Evolutionary conservation across 2,113 vertebrate species (phyloP), one percentile per base, ranked within the genome.

Genomic region (Ceyx margarethae): DNA sequence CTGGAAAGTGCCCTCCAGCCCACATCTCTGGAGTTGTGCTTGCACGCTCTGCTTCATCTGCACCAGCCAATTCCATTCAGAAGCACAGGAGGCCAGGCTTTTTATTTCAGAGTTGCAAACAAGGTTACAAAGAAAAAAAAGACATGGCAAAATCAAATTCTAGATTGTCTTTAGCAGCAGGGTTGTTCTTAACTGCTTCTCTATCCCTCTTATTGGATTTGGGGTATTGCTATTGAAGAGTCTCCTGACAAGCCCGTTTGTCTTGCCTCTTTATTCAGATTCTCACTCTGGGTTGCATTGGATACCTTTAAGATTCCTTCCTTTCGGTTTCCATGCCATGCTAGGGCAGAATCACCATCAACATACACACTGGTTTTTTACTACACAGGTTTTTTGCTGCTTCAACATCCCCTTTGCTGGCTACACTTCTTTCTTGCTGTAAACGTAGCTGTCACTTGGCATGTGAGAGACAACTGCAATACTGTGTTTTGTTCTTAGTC

Each of bases 61-160:
- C 16, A 74, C 76, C 25, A 51, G 12, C 46, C 79, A 29, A 67
- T 82, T 82, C 69, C 53, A 60, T 91, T 87, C 81, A 87, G 79
- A 85, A 69, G 58, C 82, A 35, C 6, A 25, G 64, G 46, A 60
- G 22, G 42, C 37, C 33, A 82, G 51, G 54, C 85, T 94, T 95
- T 95, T 95, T 92, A 92, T 95, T 95, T 85, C 43, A 48, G 85
- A 82, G 60, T 74, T 82, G 48, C 37, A 71, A 91, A 92, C 51
- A 56, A 89, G 56, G 37, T 95, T 94, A 71, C 21, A 82, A 88
- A 77, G 25, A 3, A 72, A 48, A 81, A 81, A 76, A 81, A 79
- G 5, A 10, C 5, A 21, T 65, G 68, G 42, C 22, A 54, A 65
- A 91, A 92, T 87, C 3, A 51, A 89, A 82, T 89, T 87, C 19